These are phyloP conservation scores for Delichon dasypus DNA, from an alignment of 2,797 vertebrate species.

Conservation along the genomic window DNA sequence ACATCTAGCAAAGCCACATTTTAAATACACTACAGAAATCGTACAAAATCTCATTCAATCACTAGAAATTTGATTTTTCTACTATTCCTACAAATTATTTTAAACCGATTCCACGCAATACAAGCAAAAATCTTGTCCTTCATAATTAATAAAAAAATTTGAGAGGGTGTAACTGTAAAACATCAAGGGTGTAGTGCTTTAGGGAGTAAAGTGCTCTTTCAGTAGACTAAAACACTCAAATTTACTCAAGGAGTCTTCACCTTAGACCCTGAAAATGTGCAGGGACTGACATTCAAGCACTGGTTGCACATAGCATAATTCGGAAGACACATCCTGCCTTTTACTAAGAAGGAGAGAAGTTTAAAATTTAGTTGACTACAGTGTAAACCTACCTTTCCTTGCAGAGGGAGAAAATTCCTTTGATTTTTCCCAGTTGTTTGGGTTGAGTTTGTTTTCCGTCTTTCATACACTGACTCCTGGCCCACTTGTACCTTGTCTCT, in stretches of 20 bases:
- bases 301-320: background rate
- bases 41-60: background rate
- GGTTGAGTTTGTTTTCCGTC: background rate
- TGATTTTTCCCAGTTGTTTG: background rate
- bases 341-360: background rate
- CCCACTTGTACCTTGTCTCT: background rate
- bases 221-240: background rate
- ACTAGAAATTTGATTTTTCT: background rate
- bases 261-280: background rate
- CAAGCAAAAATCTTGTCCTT: background rate
- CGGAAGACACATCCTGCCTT: background rate
- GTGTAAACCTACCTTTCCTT: background rate
- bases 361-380: background rate
- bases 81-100: background rate
- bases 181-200: background rate
- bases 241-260: background rate
- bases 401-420: background rate
- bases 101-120: background rate
- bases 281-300: background rate
- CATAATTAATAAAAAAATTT: background rate
- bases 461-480: background rate
- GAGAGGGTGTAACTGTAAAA: background rate
- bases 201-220: background rate
- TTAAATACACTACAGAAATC: background rate
- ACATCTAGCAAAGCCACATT: background rate